Conservation (phyloP, 2,888 invertebrate genomes). For the Seira ritae region DNA sequence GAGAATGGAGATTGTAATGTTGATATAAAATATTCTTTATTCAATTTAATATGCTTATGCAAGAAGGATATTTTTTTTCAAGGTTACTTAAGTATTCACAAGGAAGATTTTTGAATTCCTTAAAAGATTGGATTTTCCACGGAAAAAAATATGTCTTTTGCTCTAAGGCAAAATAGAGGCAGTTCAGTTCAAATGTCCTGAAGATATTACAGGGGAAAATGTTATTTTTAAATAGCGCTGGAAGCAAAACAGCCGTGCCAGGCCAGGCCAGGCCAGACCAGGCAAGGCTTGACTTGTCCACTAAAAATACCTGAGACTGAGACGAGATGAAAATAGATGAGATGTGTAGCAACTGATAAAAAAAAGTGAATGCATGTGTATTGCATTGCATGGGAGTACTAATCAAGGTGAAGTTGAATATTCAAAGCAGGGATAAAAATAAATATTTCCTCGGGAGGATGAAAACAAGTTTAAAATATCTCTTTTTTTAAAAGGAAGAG, state of each 20-base stretch:
- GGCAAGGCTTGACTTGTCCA: too few species aligned
- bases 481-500: conserved; percentile 20
- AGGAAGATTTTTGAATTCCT: too few species aligned
- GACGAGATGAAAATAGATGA: neutral
- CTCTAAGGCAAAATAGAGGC: neutral
- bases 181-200: neutral
- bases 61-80: too few species aligned
- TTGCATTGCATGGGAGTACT: too few species aligned
- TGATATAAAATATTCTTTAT: too few species aligned
- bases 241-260: neutral
- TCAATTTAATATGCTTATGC: too few species aligned
- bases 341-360: too few species aligned
- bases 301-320: neutral
- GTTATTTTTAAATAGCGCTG: neutral
- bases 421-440: neutral
- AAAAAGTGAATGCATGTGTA: too few species aligned
- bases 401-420: conserved; percentile 60
- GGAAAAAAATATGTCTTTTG: neutral
- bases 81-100: too few species aligned
- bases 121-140: neutral
- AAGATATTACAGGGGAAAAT: neutral
- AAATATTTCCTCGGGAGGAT: neutral
- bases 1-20: too few species aligned
- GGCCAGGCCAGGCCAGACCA: too few species aligned
- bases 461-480: neutral